These are phyloP conservation scores for Ennomos fuscantarius DNA, from an alignment of 2,888 invertebrate species.

Conservation along the genomic window DNA sequence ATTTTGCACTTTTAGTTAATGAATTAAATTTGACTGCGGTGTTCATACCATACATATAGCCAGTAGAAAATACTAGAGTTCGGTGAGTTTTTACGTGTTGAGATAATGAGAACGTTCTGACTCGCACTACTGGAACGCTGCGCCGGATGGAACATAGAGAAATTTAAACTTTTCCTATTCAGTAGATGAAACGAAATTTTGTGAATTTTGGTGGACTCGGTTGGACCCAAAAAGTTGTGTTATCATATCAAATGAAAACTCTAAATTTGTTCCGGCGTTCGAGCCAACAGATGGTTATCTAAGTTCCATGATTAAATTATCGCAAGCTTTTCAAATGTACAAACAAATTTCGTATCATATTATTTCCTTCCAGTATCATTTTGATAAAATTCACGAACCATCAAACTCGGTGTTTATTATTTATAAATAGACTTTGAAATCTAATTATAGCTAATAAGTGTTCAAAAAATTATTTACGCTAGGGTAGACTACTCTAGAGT, in stretches of 20 bases:
- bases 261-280: not conserved
- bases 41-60: not conserved
- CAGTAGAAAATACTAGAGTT: constrained; percentile 13
- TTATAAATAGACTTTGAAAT: too few species aligned
- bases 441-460: too few species aligned
- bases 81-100: constrained; percentile 13
- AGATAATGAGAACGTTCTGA: constrained; percentile 21
- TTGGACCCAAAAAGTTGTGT: constrained; percentile 11
- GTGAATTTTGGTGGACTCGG: constrained; percentile 26
- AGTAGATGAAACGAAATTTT: constrained; percentile 34
- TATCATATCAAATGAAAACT: constrained; percentile 1
- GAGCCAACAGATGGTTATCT: too few species aligned
- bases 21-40: constrained; percentile 13
- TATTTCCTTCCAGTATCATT: too few species aligned
- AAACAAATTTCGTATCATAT: too few species aligned
- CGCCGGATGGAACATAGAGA: constrained; percentile 22
- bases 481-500: too few species aligned
- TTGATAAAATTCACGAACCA: too few species aligned
- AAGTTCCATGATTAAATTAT: too few species aligned
- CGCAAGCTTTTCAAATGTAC: too few species aligned
- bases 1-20: constrained; percentile 18
- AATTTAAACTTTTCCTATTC: constrained; percentile 52
- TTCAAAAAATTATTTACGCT: too few species aligned
- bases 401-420: too few species aligned
- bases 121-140: constrained; percentile 17